A percentile compares a stretch with the other conserved stretches of the same genome.
phyloP scores from a whole-genome alignment of 2,797 vertebrate species.

The Paedocypris micromegethes region DNA sequence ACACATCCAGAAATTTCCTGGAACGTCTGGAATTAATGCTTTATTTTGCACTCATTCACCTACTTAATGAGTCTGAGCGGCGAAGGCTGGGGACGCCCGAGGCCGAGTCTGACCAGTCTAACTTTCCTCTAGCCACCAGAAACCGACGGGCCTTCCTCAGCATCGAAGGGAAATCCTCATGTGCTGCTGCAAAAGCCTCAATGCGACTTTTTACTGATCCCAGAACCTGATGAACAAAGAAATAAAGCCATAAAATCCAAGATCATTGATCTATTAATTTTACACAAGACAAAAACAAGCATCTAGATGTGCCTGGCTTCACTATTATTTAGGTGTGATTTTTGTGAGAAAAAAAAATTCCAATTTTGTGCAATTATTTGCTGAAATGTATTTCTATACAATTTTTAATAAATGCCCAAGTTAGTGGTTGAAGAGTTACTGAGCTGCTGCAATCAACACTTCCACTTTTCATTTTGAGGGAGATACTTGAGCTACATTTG shows the following conservation, averaged over 20 bases:
- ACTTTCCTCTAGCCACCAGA: constrained; percentile 82
- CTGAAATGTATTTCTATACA: no score
- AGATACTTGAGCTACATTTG: no score
- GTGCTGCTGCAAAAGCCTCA: constrained; percentile 83
- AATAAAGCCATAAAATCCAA: background rate
- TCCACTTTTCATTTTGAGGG: no score
- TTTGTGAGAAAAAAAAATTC: no score
- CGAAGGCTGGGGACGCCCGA: constrained; percentile 66
- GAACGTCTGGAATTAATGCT: background rate
- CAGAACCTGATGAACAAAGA: constrained; percentile 73
- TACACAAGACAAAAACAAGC: no score
- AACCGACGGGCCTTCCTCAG: constrained; percentile 90
- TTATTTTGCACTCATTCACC: constrained; percentile 31
- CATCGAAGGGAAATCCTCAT: constrained; percentile 87
- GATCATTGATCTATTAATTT: background rate
- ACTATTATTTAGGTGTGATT: no score
- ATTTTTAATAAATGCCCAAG: no score
- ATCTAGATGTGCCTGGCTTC: no score
- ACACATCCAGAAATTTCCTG: background rate
- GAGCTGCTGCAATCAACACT: no score
- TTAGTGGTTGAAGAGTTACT: no score
- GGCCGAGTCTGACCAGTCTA: constrained; percentile 79
- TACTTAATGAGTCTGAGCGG: constrained; percentile 82
- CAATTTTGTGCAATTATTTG: no score
- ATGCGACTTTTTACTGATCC: constrained; percentile 96